Percentiles rank a stretch among this genome's conserved stretches.
phyloP scores from a whole-genome alignment of 2,797 vertebrate species.

The Lepus townsendii region DNA sequence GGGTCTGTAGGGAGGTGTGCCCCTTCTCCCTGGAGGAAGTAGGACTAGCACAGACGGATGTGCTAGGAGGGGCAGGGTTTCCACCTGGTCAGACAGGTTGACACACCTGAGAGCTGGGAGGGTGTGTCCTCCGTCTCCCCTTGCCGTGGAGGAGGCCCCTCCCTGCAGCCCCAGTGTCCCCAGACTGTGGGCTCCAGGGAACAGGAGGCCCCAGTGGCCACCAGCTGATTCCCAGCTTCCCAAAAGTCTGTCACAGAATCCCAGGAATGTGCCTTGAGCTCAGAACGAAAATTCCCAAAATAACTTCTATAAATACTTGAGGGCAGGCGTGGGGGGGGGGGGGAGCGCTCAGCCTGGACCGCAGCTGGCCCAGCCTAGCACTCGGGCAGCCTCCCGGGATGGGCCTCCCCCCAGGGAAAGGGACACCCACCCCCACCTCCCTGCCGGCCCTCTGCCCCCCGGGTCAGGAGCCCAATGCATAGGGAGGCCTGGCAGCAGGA shows the following conservation, averaged over 20 bases:
- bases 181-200: not conserved
- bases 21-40: not conserved
- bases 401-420: not conserved
- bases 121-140: not conserved
- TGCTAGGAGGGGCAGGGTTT: not conserved
- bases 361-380: constrained; percentile 47
- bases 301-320: constrained; percentile 87
- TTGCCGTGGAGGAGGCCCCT: constrained; percentile 25
- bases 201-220: constrained; percentile 24
- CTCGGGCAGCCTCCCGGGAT: not conserved
- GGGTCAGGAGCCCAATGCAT: not conserved
- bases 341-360: constrained; percentile 59
- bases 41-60: not conserved
- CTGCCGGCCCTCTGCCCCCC: not conserved
- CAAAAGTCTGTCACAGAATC: constrained; percentile 87
- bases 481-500: not conserved
- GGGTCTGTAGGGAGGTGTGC: not conserved
- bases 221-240: constrained; percentile 84
- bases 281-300: constrained; percentile 87
- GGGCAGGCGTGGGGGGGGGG: constrained; percentile 79
- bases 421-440: accelerated
- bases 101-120: not conserved
- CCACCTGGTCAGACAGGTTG: constrained; percentile 24
- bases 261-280: constrained; percentile 87
- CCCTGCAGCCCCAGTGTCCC: not conserved